Conservation (phyloP, 92 coral and sea anemone genomes). For the Zoanthus gigantus region DNA sequence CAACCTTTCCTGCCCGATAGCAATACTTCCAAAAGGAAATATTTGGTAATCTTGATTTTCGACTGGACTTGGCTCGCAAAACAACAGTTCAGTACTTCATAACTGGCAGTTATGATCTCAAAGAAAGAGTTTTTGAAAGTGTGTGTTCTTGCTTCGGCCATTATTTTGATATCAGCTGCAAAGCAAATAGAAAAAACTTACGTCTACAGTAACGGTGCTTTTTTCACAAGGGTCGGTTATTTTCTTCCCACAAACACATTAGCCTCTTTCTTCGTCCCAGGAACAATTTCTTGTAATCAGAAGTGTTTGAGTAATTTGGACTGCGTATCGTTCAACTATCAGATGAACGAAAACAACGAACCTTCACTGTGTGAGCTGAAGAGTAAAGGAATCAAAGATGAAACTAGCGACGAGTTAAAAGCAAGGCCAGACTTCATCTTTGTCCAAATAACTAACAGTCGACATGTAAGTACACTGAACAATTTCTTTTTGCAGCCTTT, state of each 20-base stretch:
- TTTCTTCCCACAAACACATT: constrained; percentile 9
- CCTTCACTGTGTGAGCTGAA: constrained; percentile 41
- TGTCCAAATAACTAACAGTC: neutral
- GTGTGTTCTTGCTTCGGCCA: too few relatives aligned
- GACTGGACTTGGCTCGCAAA: too few relatives aligned
- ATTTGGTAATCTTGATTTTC: too few relatives aligned
- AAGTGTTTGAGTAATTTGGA: constrained; percentile 48
- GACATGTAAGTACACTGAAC: neutral
- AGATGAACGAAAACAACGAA: neutral
- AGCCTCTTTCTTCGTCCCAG: constrained; percentile 2
- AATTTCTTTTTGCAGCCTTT: neutral
- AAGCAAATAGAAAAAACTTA: neutral
- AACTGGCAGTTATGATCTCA: too few relatives aligned
- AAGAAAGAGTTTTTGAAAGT: too few relatives aligned
- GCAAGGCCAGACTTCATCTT: neutral
- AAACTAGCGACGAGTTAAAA: neutral
- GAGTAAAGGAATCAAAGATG: neutral
- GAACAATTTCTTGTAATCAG: constrained; percentile 53
- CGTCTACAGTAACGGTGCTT: constrained; percentile 7
- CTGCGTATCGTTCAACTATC: constrained; percentile 61
- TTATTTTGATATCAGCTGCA: neutral
- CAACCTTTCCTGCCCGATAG: too few relatives aligned
- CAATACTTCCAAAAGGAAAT: too few relatives aligned
- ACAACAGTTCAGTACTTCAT: too few relatives aligned
- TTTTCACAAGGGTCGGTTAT: neutral